Evolutionary conservation across 2,797 vertebrate genomes (phyloP), one percentile per base, ranked within the genome.

Genomic region (Helostoma temminkii): DNA sequence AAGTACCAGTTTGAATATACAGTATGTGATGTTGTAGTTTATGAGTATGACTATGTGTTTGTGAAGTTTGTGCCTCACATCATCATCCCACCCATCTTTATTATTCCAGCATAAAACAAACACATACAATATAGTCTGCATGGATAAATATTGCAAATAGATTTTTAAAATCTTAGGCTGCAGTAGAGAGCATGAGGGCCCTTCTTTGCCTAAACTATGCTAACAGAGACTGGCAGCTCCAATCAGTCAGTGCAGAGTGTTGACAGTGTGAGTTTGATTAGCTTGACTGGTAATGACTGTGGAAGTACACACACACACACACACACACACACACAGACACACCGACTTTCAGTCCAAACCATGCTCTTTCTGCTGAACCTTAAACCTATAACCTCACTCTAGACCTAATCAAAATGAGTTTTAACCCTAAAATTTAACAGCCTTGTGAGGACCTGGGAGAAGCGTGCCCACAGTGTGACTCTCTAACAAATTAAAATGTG

Each of bases 221-320:
- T 62, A 71, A 64, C 69, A 45, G 12, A 69, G 53, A 78, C 64
- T 84, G 84, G 81, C 82, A 69, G 73, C 65, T 36, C 62, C 62
- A 78, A 76, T 87, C 83, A 81, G 71, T 80, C 67, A 52, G 49
- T 42, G 39, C 42, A 34, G 61, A 81, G 83, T 81, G 80, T 71
- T 85, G 80, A 82, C 76, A 76, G 82, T 71, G 50, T 81, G 80
- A 80, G 77, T 77, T 82, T 87, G 85, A 91, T 91, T 83, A 89
- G 66, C 37, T 48, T 76, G 64, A 63, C 66, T 82, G 57, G 22
- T 80, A 80, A 81, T 76, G 62, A 72, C 54, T 67, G 66, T 24
- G 22, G 42, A 42, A 71, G 63, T 55, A 21, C 32, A 61, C 10
- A 56, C 36, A 68, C 55, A 80, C 54, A 71, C 55, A 39, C 65